These are phyloP conservation scores for Anguilla anguilla DNA, from an alignment of 2,797 vertebrate species.

Conservation along the genomic window DNA sequence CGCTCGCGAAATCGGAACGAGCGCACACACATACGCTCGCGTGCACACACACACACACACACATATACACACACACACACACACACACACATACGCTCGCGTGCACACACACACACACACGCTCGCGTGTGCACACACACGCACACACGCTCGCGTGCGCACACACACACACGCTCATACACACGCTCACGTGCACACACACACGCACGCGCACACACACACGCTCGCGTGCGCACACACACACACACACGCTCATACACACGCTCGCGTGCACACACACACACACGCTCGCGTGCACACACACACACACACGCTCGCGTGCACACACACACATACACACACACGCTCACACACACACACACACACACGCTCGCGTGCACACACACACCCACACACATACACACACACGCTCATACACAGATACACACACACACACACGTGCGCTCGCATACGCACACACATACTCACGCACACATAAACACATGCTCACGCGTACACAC, in stretches of 20 bases:
- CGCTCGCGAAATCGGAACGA: not conserved
- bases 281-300: not conserved
- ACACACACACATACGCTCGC: constrained; percentile 26
- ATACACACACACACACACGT: too few relatives aligned
- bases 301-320: not conserved
- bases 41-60: constrained; percentile 17
- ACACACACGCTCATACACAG: constrained; percentile 27
- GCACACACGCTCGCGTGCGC: constrained; percentile 30
- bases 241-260: constrained; percentile 29
- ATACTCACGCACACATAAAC: too few relatives aligned
- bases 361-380: constrained; percentile 41
- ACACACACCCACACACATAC: not conserved
- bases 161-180: constrained; percentile 33
- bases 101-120: constrained; percentile 32
- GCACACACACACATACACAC: constrained; percentile 40
- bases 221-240: constrained; percentile 36
- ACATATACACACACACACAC: constrained; percentile 35
- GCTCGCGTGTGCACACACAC: constrained; percentile 23
- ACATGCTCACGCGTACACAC: too few relatives aligned
- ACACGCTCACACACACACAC: constrained; percentile 26
- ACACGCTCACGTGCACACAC: constrained; percentile 25
- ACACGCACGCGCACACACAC: constrained; percentile 36
- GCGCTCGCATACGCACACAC: too few relatives aligned
- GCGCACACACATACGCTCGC: constrained; percentile 22
- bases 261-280: constrained; percentile 8